phyloP scores from a whole-genome alignment of 2,888 invertebrate genomes.

The Hyposoter didymator region DNA sequence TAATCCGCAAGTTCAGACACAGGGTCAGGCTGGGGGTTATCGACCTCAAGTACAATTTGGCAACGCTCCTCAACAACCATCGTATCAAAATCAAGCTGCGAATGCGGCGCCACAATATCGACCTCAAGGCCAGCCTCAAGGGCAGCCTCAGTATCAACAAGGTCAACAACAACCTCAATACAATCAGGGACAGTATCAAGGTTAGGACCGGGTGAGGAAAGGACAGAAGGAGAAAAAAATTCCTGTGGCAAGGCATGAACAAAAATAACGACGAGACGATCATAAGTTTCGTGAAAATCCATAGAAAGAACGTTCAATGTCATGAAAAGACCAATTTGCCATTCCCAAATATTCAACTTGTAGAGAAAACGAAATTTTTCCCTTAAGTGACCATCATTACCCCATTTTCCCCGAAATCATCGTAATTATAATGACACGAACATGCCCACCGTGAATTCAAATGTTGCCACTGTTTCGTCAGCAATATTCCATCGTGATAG shows the following conservation, averaged over 20 bases:
- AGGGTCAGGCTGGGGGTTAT: slow-evolving; percentile 72
- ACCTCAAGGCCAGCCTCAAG: slow-evolving; percentile 61
- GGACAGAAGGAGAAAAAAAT: neutral
- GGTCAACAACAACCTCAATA: slow-evolving; percentile 67
- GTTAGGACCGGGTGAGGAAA: slow-evolving; percentile 2
- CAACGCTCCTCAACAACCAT: slow-evolving; percentile 76
- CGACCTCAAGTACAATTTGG: slow-evolving; percentile 77
- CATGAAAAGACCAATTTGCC: neutral
- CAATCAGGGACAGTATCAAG: slow-evolving; percentile 65
- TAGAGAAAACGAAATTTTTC: neutral
- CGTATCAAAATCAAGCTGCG: slow-evolving; percentile 73
- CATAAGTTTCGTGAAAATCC: neutral
- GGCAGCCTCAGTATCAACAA: slow-evolving; percentile 58
- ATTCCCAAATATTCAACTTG: neutral
- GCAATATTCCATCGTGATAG: slow-evolving; percentile 9
- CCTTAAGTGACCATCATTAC: neutral
- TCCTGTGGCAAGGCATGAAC: neutral
- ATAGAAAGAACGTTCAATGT: neutral
- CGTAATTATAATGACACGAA: slow-evolving; percentile 28
- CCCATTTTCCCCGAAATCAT: neutral
- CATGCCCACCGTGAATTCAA: slow-evolving; percentile 62
- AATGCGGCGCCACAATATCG: slow-evolving; percentile 67
- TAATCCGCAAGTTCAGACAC: slow-evolving; percentile 69
- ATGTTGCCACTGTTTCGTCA: slow-evolving; percentile 61
- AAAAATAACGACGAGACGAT: neutral